Base-by-base conservation (phyloP, 2,888 invertebrate genomes). In the Tipula lateralis region DNA sequence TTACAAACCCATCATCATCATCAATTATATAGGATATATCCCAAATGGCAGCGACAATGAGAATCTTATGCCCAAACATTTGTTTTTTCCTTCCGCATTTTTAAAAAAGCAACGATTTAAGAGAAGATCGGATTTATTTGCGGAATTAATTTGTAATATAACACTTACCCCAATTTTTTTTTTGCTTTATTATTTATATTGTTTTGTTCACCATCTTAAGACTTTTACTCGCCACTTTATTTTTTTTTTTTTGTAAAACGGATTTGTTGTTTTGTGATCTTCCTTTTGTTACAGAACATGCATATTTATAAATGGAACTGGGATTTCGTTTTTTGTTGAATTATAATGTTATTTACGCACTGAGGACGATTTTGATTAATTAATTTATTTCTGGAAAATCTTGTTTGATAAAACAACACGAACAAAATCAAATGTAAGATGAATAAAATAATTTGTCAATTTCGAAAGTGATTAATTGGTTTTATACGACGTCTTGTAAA, bases 141-240 rank as follows among this genome's bases (percentile, higher is more conserved):
- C 66, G 66, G 66, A 66, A 66, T 66, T 66, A 66, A 66, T 66
- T 66, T 66, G 66, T 66, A 66, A 66, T 66, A 66, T 66, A 66
- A 66, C 66, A 66, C 66, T 66, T 66, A 66, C 66, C 66, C 66
- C 24, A 66, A 66, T 9, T 66, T 9, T 9, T 66, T 24, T 66
- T 66, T 24, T 24, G n/a, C n/a, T 50, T 50, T 44, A 44, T 44
- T 44, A n/a, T n/a, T n/a, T n/a, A n/a, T 44, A 50, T 36, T 36
- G 16, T 50, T 50, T 3, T 50, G n/a, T 44, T 44, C 44, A n/a
- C n/a, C n/a, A 66, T 66, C 66, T 66, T 66, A 66, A 66, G 66
- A 66, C 66, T 66, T 66, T 66, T 66, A 66, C 66, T 66, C 66
- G 66, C 66, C 66, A 66, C 66, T 66, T 66, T 9, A 24, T 44